These are phyloP conservation scores for Xiphias gladius DNA, from an alignment of 2,113 vertebrate species.

Conservation along the genomic window DNA sequence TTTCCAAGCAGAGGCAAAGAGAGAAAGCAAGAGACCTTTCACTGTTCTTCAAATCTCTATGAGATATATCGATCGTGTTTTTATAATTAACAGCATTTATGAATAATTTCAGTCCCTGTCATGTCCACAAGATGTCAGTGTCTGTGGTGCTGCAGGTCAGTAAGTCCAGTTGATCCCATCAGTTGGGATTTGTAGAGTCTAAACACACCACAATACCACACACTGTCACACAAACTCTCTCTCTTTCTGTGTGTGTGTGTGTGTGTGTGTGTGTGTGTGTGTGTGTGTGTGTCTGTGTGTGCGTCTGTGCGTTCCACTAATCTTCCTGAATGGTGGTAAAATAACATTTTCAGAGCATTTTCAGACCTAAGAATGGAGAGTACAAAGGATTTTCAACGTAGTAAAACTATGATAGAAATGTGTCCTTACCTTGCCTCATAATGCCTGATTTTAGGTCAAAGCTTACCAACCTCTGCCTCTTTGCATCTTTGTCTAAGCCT, in stretches of 20 bases:
- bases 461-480: constrained; percentile 7
- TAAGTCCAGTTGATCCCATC: constrained; percentile 73
- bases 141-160: constrained; percentile 38
- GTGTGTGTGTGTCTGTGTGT: not conserved
- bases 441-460: not conserved
- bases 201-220: constrained; percentile 53
- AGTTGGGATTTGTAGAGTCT: constrained; percentile 58
- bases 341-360: not conserved
- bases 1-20: not conserved
- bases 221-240: constrained; percentile 30
- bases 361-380: not conserved
- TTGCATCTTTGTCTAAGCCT: constrained; percentile 1
- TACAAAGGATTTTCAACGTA: not conserved
- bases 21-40: not conserved
- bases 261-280: not conserved
- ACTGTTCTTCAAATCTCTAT: not conserved
- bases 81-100: constrained; percentile 17
- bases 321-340: not conserved
- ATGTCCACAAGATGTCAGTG: constrained; percentile 73
- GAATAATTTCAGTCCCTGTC: constrained; percentile 19
- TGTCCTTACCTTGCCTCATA: not conserved
- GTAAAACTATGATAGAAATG: not conserved
- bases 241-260: not conserved
- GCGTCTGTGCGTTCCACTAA: not conserved
- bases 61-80: constrained; percentile 5